Conservation (phyloP, 2,113 vertebrate species). For the Alexandromys fortis region DNA sequence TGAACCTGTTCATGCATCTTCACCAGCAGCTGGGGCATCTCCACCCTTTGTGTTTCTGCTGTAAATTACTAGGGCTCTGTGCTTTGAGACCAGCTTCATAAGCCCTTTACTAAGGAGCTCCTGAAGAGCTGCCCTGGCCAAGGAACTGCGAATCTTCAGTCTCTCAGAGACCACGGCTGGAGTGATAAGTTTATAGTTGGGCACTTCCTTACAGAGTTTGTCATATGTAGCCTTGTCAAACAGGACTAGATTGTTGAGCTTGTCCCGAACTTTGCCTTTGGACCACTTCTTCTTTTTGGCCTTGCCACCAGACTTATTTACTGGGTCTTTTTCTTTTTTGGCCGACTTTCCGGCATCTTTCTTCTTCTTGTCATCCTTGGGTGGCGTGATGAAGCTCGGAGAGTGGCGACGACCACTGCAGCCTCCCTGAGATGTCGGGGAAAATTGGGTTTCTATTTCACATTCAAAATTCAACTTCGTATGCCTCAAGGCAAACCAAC, state of each 20-base stretch:
- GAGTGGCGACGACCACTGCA: no score
- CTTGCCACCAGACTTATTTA: slow-evolving; percentile 98
- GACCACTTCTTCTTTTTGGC: slow-evolving; percentile 99
- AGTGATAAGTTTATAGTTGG: slow-evolving; percentile 99
- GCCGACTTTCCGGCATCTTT: slow-evolving; percentile 95
- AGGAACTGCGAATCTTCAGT: slow-evolving; percentile 96
- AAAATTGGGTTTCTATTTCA: no score
- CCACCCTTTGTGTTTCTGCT: no score
- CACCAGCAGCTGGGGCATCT: no score
- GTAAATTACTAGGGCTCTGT: no score
- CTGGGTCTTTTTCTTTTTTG: slow-evolving; percentile 98
- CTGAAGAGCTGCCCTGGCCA: slow-evolving; percentile 90
- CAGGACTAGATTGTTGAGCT: slow-evolving; percentile 97
- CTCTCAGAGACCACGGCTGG: slow-evolving; percentile 97
- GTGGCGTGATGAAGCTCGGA: slow-evolving; percentile 84
- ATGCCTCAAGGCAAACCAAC: no score
- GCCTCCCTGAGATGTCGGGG: no score
- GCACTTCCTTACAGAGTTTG: slow-evolving; percentile 98
- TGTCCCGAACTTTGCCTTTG: slow-evolving; percentile 98
- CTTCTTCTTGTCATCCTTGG: slow-evolving; percentile 98
- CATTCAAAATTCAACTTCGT: no score
- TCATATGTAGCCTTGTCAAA: slow-evolving; percentile 99
- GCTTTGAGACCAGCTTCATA: no score
- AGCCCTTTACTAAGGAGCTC: slow-evolving; percentile 90
- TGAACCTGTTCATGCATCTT: no score